phyloP scores from a whole-genome alignment of 2,113 vertebrate genomes.

The Lophotis ruficrista region DNA sequence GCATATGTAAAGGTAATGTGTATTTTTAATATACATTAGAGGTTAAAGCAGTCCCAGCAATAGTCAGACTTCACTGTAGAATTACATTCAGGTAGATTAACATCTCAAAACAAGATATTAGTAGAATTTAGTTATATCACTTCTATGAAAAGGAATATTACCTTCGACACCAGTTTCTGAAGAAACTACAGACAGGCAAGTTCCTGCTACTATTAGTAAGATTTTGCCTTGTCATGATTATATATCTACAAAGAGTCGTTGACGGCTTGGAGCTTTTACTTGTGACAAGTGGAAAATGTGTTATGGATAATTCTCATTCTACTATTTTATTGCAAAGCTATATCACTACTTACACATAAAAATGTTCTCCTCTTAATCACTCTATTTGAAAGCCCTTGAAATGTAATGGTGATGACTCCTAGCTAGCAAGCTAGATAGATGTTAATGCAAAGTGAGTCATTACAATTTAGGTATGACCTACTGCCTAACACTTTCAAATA shows the following conservation, averaged over 20 bases:
- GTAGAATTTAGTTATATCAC: not conserved
- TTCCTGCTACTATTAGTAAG: not conserved
- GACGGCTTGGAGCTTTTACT: slow-evolving; percentile 5
- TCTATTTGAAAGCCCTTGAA: slow-evolving; percentile 27
- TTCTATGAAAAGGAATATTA: not conserved
- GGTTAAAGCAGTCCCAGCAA: not conserved
- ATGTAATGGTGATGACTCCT: slow-evolving; percentile 5
- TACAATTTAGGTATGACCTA: slow-evolving; percentile 48
- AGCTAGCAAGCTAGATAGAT: slow-evolving; percentile 1
- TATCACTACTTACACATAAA: slow-evolving; percentile 38
- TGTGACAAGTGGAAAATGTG: slow-evolving; percentile 21
- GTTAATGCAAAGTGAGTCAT: slow-evolving; percentile 38
- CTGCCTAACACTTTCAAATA: slow-evolving; percentile 13
- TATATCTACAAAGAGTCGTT: not conserved
- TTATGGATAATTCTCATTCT: slow-evolving; percentile 35
- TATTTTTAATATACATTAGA: not conserved
- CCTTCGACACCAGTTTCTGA: not conserved
- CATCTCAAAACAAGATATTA: not conserved
- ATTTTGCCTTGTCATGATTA: fast-evolving
- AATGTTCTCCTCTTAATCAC: slow-evolving; percentile 36
- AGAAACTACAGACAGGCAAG: not conserved
- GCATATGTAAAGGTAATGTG: not conserved
- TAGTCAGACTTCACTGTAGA: not conserved
- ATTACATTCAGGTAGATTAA: not conserved
- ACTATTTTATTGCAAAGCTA: slow-evolving; percentile 37